Base-by-base conservation (phyloP, 2,797 vertebrate species). In the Anableps anableps region DNA sequence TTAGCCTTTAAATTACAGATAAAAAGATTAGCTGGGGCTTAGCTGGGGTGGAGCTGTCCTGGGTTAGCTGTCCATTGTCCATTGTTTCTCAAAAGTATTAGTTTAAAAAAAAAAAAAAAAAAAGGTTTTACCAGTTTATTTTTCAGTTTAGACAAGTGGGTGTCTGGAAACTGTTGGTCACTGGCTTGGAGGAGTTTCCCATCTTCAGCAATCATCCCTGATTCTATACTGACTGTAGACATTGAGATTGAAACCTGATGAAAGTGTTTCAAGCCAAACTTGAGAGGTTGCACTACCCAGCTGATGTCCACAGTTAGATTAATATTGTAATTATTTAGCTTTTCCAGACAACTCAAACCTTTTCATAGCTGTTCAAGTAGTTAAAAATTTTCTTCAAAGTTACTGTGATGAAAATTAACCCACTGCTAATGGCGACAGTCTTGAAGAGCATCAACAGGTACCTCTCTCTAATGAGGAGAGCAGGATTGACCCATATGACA, bases 351-450 rank as follows among this genome's bases (percentile, higher is more conserved):
- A 17, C 3, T 41, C 16, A 29, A n/a, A 38, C 11, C 0, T 14
- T 60, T 43, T 74, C 6, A 41, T 23, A 23, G 29, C 17, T 50
- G 8, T 58, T 58, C 6, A 29, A 62, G 55, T 47, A 13, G 26
- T 43, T 43, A 1, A 26, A 47, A 23, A 19, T 2, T 45, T 19
- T 8, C 3, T 47, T 29, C 34, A 29, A 3, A 31, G 36, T 76
- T 19, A 64, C 14, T 55, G 43, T 77, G 31, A 76, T 13, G 1
- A 9, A 0, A 13, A 17, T 75, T 80, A 68, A 78, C 76, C 29
- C 50, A 23, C 86, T 82, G 73, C 83, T 53, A 66, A 71, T 83
- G 62, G 78, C 85, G 48, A 43, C 88, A 94, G 93, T 79, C 47
- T 64, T 29, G 76, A 9, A 83, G 85, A 88, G 88, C 85, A 77